These are phyloP conservation scores for Drosophila orosa DNA, from an alignment of 1,140 invertebrate species.

Conservation along the genomic window DNA sequence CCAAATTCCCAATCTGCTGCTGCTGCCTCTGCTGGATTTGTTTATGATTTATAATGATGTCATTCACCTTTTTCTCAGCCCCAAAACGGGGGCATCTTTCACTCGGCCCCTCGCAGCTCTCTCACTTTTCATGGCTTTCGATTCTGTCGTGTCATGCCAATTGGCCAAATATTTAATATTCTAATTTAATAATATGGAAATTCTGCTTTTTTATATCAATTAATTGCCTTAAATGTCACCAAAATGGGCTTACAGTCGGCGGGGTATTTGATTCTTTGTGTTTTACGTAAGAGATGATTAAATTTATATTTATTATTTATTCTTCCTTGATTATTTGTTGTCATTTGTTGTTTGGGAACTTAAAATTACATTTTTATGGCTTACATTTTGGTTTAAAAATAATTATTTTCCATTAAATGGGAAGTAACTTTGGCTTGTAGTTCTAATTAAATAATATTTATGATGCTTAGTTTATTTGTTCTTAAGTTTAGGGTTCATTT, in stretches of 20 bases:
- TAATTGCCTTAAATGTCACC: constrained; percentile 5
- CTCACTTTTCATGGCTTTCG: constrained; percentile 12
- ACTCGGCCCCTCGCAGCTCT: neutral
- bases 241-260: neutral
- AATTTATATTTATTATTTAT: neutral
- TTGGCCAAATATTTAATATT: constrained; percentile 17
- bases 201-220: constrained; percentile 2
- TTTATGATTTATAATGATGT: constrained; percentile 16
- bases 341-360: neutral
- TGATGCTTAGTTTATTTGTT: too few relatives aligned
- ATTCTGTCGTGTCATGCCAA: constrained; percentile 38
- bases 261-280: neutral
- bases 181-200: constrained; percentile 10
- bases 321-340: neutral
- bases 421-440: neutral
- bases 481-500: too few relatives aligned
- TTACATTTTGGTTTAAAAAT: neutral
- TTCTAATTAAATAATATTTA: neutral
- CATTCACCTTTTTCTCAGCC: constrained; percentile 20
- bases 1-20: neutral
- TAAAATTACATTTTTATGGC: neutral
- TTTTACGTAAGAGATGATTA: neutral
- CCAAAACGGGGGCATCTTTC: constrained; percentile 11
- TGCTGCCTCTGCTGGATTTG: too few relatives aligned
- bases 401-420: neutral